Evolutionary conservation across 2,797 vertebrate species (phyloP).

Genomic region (Paedocypris micromegethes): DNA sequence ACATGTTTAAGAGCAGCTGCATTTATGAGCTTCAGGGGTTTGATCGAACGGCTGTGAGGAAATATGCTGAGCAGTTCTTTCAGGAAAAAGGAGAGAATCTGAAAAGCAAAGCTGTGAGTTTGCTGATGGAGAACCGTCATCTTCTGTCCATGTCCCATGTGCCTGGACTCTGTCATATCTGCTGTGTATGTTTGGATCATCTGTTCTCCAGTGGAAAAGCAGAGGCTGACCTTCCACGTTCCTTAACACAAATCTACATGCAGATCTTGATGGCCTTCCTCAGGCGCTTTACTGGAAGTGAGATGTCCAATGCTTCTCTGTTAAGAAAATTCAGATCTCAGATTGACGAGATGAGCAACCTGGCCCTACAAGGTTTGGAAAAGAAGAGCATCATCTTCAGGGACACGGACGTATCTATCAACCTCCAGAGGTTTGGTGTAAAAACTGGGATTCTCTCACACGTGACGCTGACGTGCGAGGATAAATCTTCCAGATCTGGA

Average conservation of each 20-base stretch:
- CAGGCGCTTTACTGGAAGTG: conserved; percentile 40
- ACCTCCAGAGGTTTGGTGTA: conserved; percentile 66
- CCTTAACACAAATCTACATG: conserved; percentile 80
- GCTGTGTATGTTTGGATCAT: conserved; percentile 79
- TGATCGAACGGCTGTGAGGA: conserved; percentile 63
- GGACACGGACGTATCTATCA: conserved; percentile 59
- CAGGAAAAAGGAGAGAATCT: conserved; percentile 42
- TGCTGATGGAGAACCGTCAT: conserved; percentile 62
- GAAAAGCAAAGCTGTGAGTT: conserved; percentile 58
- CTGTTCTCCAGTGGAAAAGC: conserved; percentile 49
- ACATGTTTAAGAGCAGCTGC: conserved; percentile 62
- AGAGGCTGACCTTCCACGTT: conserved; percentile 63
- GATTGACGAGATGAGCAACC: conserved; percentile 65
- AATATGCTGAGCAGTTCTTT: conserved; percentile 76
- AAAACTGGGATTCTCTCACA: conserved; percentile 64
- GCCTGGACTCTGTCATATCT: conserved; percentile 78
- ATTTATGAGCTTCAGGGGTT: conserved; percentile 77
- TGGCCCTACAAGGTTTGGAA: conserved; percentile 77
- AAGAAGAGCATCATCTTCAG: conserved; percentile 73
- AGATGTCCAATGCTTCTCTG: not conserved
- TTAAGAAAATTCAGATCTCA: conserved; percentile 49
- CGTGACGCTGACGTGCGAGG: conserved; percentile 64
- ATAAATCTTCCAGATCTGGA: conserved; percentile 53
- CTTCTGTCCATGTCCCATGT: conserved; percentile 76
- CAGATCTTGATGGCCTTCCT: conserved; percentile 72